Evolutionary conservation across 2,797 vertebrate genomes (phyloP).

Genomic region (Bradypodion pumilum): DNA sequence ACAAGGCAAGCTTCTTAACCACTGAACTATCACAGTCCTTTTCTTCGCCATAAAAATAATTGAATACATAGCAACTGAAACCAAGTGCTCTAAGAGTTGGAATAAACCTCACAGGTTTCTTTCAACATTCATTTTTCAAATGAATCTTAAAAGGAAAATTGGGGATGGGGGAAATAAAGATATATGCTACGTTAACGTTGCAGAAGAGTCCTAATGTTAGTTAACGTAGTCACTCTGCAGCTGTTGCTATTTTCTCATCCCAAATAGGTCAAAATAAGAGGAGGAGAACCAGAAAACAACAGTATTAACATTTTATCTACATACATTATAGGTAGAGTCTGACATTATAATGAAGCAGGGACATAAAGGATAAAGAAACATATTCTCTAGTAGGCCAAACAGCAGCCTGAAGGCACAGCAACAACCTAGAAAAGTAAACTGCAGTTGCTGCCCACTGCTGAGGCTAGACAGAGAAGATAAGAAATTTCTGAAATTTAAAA

Average conservation of each 20-base stretch:
- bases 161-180: neutral
- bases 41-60: too few relatives aligned
- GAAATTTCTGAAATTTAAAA: conserved; percentile 25
- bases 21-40: too few relatives aligned
- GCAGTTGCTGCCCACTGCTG: conserved; percentile 23
- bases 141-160: neutral
- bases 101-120: too few relatives aligned
- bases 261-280: conserved; percentile 13
- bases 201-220: neutral
- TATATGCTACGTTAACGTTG: neutral
- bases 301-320: conserved; percentile 26
- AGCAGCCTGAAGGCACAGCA: neutral
- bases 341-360: neutral
- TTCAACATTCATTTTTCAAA: too few relatives aligned
- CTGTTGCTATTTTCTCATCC: neutral
- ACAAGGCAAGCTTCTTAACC: too few relatives aligned
- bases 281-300: neutral
- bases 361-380: neutral
- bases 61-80: too few relatives aligned
- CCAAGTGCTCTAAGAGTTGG: too few relatives aligned
- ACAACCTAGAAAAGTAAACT: conserved; percentile 21
- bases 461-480: neutral
- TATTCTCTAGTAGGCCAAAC: conserved; percentile 26
- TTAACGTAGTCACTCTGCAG: neutral
- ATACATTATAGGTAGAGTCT: neutral